Base-by-base conservation (phyloP, 2,888 invertebrate species). In the Eupelmus urozonus region DNA sequence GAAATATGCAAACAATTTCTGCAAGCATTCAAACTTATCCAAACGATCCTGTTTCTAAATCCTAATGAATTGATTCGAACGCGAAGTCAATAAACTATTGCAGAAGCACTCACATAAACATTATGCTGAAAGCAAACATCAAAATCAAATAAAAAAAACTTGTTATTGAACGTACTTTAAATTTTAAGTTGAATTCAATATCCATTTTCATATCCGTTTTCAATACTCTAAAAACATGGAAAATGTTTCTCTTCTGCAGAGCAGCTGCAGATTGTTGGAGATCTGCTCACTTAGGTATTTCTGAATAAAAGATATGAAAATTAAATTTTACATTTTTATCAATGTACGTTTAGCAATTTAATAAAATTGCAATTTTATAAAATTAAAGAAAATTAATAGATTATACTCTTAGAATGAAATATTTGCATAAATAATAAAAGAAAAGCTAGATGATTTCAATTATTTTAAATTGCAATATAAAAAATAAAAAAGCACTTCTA, bases 201-300 rank as follows among this genome's bases (percentile, higher is more conserved):
- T 59, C 59, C 59, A 29, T 59, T 29, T 29, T 34, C 16, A 59
- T 20, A 20, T 42, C 45, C 45, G 45, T 45, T 42, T 34, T 45
- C 25, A 7, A 29, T 59, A 29, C 1, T 59, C 25, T 45, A 16
- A 25, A 34, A 59, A 29, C 59, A 59, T 25, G 13, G 16, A 59
- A 9, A 34, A 45, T 16, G 29, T 18, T 29, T 16, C 59, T 59
- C 59, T 29, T 27, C 59, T 16, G n/a, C 5, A 34, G 59, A 45
- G 45, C 45, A 59, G 29, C 59, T 59, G 59, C 59, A 59, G 16
- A 4, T 59, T 13, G 29, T n/a, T 59, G 59, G 29, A 59, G 4
- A 9, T 59, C 59, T 29, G 59, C 59, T 59, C 29, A 16, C 59
- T 20, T 25, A 55, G n/a, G n/a, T n/a, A n/a, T 25, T 55, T 55